Base-by-base conservation (phyloP, 2,797 vertebrate species). In the Cetoscarus ocellatus region DNA sequence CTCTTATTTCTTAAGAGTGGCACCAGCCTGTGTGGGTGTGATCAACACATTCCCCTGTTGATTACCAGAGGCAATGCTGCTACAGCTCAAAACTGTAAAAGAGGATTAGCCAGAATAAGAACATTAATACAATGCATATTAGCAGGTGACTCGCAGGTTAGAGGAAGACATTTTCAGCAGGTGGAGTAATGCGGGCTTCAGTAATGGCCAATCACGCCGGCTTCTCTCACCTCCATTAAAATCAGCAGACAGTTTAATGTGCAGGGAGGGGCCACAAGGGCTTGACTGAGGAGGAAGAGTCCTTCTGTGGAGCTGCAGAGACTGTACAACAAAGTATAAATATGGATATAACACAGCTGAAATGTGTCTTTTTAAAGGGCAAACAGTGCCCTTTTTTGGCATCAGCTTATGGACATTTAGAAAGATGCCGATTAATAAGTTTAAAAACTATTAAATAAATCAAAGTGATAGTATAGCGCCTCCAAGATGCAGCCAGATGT, bases 161-260 rank as follows among this genome's bases (percentile, higher is more conserved):
- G 59, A 72, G 36, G 60, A 76, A 79, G 67, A 67, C 59, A 76
- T 84, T 82, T 86, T 84, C 71, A 77, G 72, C 77, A 84, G 76
- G 86, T 92, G 78, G 79, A 74, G 60, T 44, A 50, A 65, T 68
- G 63, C 79, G 63, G 66, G 73, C 74, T 80, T 70, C 62, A 61
- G 83, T 87, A 83, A 86, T 80, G 78, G 79, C 86, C 86, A 90
- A 89, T 91, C 88, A 83, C 77, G 82, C 86, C 84, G 75, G 73
- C 76, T 85, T 73, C 80, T 73, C 80, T 84, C 85, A 75, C 79
- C 71, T 77, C 76, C 85, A 84, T 91, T 88, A 86, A 87, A 91
- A 87, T 77, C 87, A 86, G 86, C 85, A 85, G 88, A 89, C 88
- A 83, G 82, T 87, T 90, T 91, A 90, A 89, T 88, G 73, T 86